Percentiles rank a stretch among this genome's conserved stretches.
Evolutionary conservation across 2,888 invertebrate species (phyloP).

Genomic region (Nemoura dubitans): DNA sequence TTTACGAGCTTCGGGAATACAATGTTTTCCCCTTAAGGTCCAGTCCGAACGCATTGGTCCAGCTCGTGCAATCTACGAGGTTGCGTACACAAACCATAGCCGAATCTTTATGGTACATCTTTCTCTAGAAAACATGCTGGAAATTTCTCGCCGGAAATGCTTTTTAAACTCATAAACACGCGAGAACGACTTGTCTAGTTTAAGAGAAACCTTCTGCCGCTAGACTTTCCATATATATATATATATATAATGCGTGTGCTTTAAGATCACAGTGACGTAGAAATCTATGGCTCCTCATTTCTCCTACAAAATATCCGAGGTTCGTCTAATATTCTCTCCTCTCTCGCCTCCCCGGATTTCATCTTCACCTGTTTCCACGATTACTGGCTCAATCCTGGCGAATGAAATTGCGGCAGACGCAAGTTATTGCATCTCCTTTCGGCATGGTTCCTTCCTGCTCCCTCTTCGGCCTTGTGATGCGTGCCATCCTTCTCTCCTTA

Average conservation of each 20-base stretch:
- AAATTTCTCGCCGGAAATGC: neutral
- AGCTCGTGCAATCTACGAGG: conserved; percentile 24
- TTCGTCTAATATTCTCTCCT: neutral
- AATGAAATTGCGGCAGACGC: conserved; percentile 21
- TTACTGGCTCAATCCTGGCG: conserved; percentile 13
- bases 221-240: neutral
- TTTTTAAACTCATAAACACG: neutral
- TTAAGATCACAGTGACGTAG: neutral
- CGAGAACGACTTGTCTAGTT: neutral
- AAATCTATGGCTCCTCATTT: neutral
- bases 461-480: neutral
- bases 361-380: conserved; percentile 21
- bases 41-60: conserved; percentile 14
- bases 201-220: neutral
- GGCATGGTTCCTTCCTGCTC: neutral
- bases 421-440: conserved; percentile 20
- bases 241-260: too few relatives aligned
- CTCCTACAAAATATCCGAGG: neutral
- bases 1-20: conserved; percentile 39
- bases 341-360: conserved; percentile 4
- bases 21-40: conserved; percentile 38
- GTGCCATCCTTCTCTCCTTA: neutral
- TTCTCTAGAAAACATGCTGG: conserved; percentile 7
- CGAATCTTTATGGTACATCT: conserved; percentile 37
- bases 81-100: conserved; percentile 8